Evolutionary conservation across 2,888 invertebrate genomes (phyloP).

Genomic region (Camponotus fellah): DNA sequence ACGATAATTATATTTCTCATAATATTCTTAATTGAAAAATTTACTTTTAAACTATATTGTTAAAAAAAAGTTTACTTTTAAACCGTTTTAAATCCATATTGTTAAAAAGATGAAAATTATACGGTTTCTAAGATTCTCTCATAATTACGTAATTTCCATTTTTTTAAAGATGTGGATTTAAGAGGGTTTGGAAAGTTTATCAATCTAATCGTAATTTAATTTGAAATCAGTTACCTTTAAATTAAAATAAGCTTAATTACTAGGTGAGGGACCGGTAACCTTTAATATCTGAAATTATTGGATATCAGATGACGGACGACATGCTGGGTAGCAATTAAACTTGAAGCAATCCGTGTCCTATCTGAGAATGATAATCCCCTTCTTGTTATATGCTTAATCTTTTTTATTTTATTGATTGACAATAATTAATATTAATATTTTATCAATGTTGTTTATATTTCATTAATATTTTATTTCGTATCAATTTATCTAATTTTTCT

Average conservation of each 20-base stretch:
- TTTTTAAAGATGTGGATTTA: neutral
- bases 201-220: neutral
- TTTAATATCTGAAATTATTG: constrained; percentile 33
- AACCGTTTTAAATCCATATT: too few species aligned
- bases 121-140: neutral
- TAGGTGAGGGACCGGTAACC: neutral
- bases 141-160: neutral
- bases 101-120: neutral
- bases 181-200: neutral
- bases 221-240: neutral
- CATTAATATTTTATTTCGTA: too few species aligned
- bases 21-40: neutral
- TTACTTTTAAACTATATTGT: neutral
- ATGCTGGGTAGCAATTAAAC: constrained; percentile 28
- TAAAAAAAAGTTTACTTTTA: too few species aligned
- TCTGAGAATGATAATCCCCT: neutral
- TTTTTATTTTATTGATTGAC: neutral
- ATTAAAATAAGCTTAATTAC: constrained; percentile 11
- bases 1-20: neutral
- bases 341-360: constrained; percentile 15
- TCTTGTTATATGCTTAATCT: constrained; percentile 4
- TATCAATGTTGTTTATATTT: neutral
- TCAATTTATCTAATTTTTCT: neutral
- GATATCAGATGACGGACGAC: constrained; percentile 24
- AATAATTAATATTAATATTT: neutral